Base-by-base conservation (phyloP, 2,113 vertebrate species). In the Nothocercus julius region DNA sequence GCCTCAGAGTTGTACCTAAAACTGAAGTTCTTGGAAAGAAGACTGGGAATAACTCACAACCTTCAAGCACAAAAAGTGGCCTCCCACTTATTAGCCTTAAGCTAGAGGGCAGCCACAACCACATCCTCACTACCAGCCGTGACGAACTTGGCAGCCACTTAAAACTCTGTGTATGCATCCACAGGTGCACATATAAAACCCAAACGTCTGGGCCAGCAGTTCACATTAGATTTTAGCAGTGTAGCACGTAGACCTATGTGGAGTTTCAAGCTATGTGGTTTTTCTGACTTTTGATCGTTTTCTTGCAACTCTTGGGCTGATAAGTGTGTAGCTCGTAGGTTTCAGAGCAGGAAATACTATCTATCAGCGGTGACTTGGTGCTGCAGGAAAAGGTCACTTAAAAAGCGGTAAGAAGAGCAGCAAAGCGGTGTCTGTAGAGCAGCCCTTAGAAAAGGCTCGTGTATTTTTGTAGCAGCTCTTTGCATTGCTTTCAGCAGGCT, bases 161-260 rank as follows among this genome's bases (percentile, higher is more conserved):
- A 66, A 66, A 36, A 22, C 45, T 56, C 17, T 9, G 6, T 56
- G 44, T 67, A 34, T 18, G 67, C n/a, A 0, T 18, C 72, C n/a
- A 0, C 30, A 32, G 19, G 51, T 38, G 44, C 36, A 19, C 7
- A 3, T 17, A 24, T 36, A 30, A 49, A 83, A 7, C 56, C 45
- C 14, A 61, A 7, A 0, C 21, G 4, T 7, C 44, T 40, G 20
- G 19, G 14, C 28, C 42, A 30, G 32, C 14, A 12, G 4, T 44
- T 74, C 0, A 0, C 9, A 3, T 89, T 58, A 40, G 30, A 74
- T 20, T 18, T 34, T 9, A 24, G n/a, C 44, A 44, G 18, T 17
- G 69, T 34, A 51, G 40, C 25, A 45, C 0, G 0, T 15, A 59
- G 40, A 78, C 61, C 59, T 24, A 15, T 0, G 0, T 20, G 40